These are phyloP conservation scores for Reticulitermes speratus DNA, from an alignment of 1,140 invertebrate genomes.

Conservation along the genomic window DNA sequence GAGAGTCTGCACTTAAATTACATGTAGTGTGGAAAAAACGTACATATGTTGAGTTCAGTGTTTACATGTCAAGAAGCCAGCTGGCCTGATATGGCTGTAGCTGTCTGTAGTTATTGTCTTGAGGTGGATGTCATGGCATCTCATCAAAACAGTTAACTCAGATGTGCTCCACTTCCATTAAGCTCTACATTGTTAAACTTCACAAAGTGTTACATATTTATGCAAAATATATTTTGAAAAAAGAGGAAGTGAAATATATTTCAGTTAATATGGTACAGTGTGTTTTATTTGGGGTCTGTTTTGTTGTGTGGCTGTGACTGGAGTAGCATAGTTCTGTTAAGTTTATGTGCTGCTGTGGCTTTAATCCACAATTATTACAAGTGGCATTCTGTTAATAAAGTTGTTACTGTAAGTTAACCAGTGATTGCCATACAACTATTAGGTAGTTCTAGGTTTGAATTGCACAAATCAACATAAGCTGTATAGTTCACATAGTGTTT, in stretches of 20 bases:
- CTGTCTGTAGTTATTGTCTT: too few species aligned
- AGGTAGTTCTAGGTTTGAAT: neutral
- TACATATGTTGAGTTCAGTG: too few species aligned
- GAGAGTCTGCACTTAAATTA: too few species aligned
- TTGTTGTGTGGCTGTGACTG: conserved; percentile 11
- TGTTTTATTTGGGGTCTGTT: neutral
- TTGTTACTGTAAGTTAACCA: neutral
- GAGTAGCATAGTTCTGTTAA: neutral
- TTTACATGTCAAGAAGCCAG: too few species aligned
- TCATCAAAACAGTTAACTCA: too few species aligned
- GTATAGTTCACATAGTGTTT: neutral
- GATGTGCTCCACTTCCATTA: too few species aligned
- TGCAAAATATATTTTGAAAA: too few species aligned
- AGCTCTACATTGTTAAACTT: too few species aligned
- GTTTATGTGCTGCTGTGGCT: neutral
- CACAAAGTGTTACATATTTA: too few species aligned
- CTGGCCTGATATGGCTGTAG: too few species aligned
- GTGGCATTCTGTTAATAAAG: neutral
- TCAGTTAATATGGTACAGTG: neutral
- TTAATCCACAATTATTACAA: neutral
- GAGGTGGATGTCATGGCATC: too few species aligned
- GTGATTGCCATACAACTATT: neutral
- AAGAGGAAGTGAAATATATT: neutral
- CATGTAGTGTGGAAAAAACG: too few species aligned
- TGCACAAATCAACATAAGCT: neutral